These are phyloP conservation scores for Pseudomugil tenellus DNA, from an alignment of 2,797 vertebrate genomes.

Conservation along the genomic window DNA sequence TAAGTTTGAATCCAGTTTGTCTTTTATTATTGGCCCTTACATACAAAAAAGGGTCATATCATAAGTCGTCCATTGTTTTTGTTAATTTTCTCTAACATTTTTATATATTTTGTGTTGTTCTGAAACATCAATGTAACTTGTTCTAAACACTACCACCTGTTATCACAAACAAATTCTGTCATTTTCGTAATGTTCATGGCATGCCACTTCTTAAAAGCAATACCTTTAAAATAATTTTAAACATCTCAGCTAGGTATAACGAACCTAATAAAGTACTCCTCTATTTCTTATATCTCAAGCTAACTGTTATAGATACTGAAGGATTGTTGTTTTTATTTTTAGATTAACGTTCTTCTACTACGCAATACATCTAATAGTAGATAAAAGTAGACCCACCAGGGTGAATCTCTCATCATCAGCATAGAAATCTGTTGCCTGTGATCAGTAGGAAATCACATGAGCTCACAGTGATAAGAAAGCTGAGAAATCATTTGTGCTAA, in stretches of 20 bases:
- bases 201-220: no score
- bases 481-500: constrained; percentile 55
- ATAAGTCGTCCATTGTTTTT: no score
- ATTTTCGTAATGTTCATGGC: no score
- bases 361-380: neutral
- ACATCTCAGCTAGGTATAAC: neutral
- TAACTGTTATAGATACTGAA: constrained; percentile 1
- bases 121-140: no score
- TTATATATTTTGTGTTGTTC: no score
- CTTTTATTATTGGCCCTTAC: no score
- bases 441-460: constrained; percentile 37
- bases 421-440: constrained; percentile 44
- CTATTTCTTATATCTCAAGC: neutral
- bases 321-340: neutral
- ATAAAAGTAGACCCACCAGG: constrained; percentile 11
- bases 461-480: constrained; percentile 30
- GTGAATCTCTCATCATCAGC: constrained; percentile 48
- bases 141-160: no score
- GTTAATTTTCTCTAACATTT: no score
- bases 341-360: constrained; percentile 4
- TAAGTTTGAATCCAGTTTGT: no score
- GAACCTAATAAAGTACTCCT: neutral
- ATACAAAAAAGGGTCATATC: no score
- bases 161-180: no score
- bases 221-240: neutral